Evolutionary conservation across 2,113 vertebrate genomes (phyloP).

Genomic region (Amia ocellicauda): DNA sequence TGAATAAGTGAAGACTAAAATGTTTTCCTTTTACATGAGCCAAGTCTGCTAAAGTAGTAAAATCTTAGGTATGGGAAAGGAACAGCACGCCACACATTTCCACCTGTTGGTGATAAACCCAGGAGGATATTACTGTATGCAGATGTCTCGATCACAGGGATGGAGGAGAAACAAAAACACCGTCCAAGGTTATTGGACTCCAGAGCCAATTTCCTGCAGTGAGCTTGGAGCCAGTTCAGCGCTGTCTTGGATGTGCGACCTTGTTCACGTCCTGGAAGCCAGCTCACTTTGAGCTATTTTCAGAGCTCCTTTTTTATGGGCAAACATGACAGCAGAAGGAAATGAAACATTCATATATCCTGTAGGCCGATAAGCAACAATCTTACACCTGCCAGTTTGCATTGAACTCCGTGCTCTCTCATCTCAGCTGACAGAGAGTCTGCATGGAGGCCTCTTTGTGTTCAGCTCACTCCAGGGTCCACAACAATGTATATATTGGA

Average conservation of each 20-base stretch:
- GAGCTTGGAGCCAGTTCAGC: neutral
- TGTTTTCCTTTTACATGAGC: too few relatives aligned
- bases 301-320: neutral
- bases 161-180: neutral
- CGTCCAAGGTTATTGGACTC: slow-evolving; percentile 6
- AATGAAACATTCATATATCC: slow-evolving; percentile 1
- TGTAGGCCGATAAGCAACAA: too few relatives aligned
- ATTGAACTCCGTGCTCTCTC: neutral
- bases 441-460: neutral
- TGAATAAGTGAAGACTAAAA: too few relatives aligned
- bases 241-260: neutral
- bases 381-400: neutral
- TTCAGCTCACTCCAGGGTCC: too few relatives aligned
- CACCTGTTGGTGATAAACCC: too few relatives aligned
- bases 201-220: slow-evolving; percentile 1
- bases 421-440: neutral
- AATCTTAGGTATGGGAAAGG: too few relatives aligned
- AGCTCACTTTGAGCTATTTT: neutral
- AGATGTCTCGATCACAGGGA: neutral
- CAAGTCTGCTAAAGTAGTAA: too few relatives aligned
- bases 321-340: slow-evolving; percentile 5
- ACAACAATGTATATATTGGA: too few relatives aligned
- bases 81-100: too few relatives aligned
- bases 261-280: neutral
- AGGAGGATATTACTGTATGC: neutral